phyloP scores from a whole-genome alignment of 2,113 vertebrate species.

The Syrrhaptes paradoxus region DNA sequence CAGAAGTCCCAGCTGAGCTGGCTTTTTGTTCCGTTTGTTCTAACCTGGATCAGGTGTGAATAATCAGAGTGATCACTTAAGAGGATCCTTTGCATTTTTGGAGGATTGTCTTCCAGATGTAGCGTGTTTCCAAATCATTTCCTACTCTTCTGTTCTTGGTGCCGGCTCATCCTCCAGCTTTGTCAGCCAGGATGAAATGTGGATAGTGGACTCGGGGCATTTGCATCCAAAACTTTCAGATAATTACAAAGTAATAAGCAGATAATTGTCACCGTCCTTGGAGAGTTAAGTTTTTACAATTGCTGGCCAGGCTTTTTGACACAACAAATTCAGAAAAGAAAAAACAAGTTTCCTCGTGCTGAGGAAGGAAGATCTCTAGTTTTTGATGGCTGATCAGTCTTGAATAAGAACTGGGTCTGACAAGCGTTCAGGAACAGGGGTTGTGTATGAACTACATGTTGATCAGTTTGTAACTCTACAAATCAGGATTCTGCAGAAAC shows the following conservation, averaged over 20 bases:
- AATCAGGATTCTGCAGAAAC: constrained; percentile 17
- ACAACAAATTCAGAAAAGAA: constrained; percentile 25
- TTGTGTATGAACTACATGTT: neutral
- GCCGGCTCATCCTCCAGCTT: constrained; percentile 39
- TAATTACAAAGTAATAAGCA: constrained; percentile 67
- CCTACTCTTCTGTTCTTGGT: constrained; percentile 43
- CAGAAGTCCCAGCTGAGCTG: neutral
- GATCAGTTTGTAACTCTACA: constrained; percentile 35
- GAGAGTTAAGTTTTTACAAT: constrained; percentile 38
- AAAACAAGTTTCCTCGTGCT: constrained; percentile 49
- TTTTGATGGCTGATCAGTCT: neutral
- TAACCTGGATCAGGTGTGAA: constrained; percentile 4
- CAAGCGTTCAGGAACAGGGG: neutral
- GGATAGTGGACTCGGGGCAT: neutral
- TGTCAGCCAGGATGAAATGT: constrained; percentile 61
- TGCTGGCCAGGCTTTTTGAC: constrained; percentile 24
- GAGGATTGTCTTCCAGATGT: constrained; percentile 42
- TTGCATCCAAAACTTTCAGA: constrained; percentile 59
- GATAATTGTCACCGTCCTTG: constrained; percentile 39
- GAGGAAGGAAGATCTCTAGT: neutral
- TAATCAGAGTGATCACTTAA: neutral
- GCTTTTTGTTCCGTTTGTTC: constrained; percentile 22
- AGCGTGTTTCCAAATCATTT: constrained; percentile 43
- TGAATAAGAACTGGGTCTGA: neutral
- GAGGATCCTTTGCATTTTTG: constrained; percentile 24